Evolutionary conservation across 1,140 invertebrate species (phyloP), one percentile per base, ranked within the genome.

Genomic region (Monomorium pharaonis): DNA sequence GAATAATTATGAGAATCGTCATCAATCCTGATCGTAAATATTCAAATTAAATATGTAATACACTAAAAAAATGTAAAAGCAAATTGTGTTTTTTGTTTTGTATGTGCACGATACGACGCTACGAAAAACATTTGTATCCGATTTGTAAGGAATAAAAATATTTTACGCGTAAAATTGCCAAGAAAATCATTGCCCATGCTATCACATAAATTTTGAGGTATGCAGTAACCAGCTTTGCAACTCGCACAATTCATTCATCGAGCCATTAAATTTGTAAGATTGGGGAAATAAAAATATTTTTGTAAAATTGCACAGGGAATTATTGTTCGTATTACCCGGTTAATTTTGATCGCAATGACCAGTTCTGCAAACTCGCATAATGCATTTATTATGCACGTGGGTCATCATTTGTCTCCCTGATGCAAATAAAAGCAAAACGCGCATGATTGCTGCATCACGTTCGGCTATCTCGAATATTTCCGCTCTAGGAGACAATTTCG

Each of bases 381-480:
- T 27, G 9, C n/a, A 21, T 54, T n/a, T 27, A 30, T 47, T 63
- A 33, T 47, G 30, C 14, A 21, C 42, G 18, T 4, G 30, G 37
- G 18, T 6, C 37, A 44, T 60, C 27, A 56, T 2, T 33, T 10
- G n/a, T 21, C 16, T n/a, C n/a, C 33, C 12, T 1, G n/a, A 42
- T 10, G 5, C 2, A 49, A 58, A 58, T 75, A 27, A 76, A 76
- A 76, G 51, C 54, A 76, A 21, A 76, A 49, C 2, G 27, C 27
- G 30, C 44, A 10, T 78, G 37, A 44, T 49, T 78, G 49, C 27
- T 51, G 18, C 27, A 21, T 51, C 7, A 42, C 58, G 60, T n/a
- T n/a, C 10, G 44, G n/a, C 16, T 78, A 67, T 49, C 44, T 37
- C 44, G 44, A 49, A 67, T 67, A 67, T 51, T 78, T 63, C 44